phyloP scores from a whole-genome alignment of 2,797 vertebrate species.

The Girardinus metallicus region DNA sequence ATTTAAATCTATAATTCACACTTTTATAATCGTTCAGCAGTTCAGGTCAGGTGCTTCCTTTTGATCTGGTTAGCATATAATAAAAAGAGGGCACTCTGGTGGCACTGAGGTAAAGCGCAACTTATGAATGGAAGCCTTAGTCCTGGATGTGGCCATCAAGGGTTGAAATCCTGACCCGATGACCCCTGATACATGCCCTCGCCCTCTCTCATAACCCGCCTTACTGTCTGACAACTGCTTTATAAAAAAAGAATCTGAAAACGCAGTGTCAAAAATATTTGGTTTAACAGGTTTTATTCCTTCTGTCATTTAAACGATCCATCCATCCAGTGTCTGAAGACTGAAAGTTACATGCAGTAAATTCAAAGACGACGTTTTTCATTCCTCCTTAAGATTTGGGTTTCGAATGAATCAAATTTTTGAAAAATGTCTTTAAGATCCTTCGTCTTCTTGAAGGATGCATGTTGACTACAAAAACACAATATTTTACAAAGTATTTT shows the following conservation, averaged over 20 bases:
- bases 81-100: no score
- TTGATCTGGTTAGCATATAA: neutral
- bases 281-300: neutral
- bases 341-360: no score
- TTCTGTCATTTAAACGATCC: neutral
- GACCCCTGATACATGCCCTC: no score
- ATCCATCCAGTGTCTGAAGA: no score
- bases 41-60: neutral
- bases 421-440: conserved; percentile 32
- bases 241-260: neutral
- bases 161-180: no score
- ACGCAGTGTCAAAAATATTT: neutral
- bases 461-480: neutral
- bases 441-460: conserved; percentile 23
- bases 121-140: no score
- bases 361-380: no score
- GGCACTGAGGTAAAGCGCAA: no score
- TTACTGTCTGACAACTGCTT: no score
- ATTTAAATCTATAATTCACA: conserved; percentile 28
- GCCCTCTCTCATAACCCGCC: no score
- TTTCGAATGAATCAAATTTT: neutral
- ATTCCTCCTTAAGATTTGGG: neutral
- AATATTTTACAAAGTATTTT: no score
- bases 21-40: neutral
- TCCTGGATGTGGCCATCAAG: no score